Evolutionary conservation across 1,140 invertebrate species (phyloP), one percentile per base, ranked within the genome.

Genomic region (Lasaia peninsularis): DNA sequence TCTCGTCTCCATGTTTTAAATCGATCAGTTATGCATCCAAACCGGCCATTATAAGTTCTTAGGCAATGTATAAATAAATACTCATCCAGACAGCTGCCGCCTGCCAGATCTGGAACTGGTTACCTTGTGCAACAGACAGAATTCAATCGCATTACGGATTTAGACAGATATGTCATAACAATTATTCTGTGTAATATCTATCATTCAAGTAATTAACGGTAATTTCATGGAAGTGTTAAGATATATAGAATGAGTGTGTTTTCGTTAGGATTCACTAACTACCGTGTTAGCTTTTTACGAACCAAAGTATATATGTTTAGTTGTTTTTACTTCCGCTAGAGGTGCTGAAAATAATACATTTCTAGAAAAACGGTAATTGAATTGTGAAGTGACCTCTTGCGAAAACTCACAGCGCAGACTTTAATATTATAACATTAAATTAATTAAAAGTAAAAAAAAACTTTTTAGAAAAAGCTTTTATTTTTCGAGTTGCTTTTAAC

Each of bases 121-220:
- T 48, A 9, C 20, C 40, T 20, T 16, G 35, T n/a, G 9, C 33
- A 14, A 48, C 18, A 48, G 18, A 5, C 40, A 48, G 37, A 40
- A 18, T 59, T 59, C 37, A 14, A 28, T 28, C 21, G 24, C 18
- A 31, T 33, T 59, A 48, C 31, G 8, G 34, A 48, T 54, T 31
- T 24, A 14, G 51, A 59, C 58, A 59, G 51, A 18, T 53, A 48
- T 49, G 37, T 59, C 31, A 54, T 54, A 59, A 59, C 51, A 59
- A 59, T 59, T 48, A 12, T 9, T 54, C 52, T 16, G 18, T 33
- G 14, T 10, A 40, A 40, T 9, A 48, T 20, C 37, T 10, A 44
- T 44, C 37, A 44, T 11, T 9, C 37, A 20, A 12, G 37, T 44
- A 20, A 44, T 44, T 44, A 16, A 44, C 18, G 14, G 16, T 44